These are phyloP conservation scores for Diphyllodes magnificus DNA, from an alignment of 2,113 vertebrate genomes.

Conservation along the genomic window DNA sequence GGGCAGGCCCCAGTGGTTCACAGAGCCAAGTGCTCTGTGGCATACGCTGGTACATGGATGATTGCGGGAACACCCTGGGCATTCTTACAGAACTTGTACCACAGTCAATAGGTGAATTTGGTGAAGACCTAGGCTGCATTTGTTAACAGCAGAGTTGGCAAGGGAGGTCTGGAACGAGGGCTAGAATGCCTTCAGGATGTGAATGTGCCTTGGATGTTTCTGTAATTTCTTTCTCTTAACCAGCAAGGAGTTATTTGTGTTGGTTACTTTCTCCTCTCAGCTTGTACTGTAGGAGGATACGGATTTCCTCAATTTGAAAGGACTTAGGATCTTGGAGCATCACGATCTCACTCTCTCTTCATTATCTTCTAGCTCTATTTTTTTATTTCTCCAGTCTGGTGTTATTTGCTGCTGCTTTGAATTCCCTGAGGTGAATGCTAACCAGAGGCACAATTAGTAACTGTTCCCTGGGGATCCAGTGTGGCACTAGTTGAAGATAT, in stretches of 20 bases:
- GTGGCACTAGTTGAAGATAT: background rate
- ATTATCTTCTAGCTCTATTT: background rate
- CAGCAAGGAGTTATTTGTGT: background rate
- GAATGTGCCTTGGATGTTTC: background rate
- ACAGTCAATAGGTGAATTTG: background rate
- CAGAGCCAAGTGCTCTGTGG: background rate
- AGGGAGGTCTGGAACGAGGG: background rate
- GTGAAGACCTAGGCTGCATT: background rate
- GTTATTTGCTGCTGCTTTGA: slow-evolving; percentile 6
- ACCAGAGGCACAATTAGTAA: background rate
- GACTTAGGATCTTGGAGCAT: background rate
- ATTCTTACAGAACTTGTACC: background rate
- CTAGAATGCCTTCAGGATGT: background rate
- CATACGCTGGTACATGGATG: background rate
- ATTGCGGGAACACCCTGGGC: background rate
- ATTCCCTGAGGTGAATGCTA: background rate
- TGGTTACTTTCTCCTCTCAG: background rate
- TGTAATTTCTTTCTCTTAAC: background rate
- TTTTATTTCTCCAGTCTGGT: background rate
- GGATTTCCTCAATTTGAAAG: background rate
- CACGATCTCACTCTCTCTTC: background rate
- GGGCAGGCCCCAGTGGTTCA: background rate
- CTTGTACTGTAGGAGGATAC: background rate
- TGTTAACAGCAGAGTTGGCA: background rate
- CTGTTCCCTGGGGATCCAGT: background rate